Evolutionary conservation across 2,797 vertebrate genomes (phyloP).

Genomic region (Pseudopleuronectes americanus): DNA sequence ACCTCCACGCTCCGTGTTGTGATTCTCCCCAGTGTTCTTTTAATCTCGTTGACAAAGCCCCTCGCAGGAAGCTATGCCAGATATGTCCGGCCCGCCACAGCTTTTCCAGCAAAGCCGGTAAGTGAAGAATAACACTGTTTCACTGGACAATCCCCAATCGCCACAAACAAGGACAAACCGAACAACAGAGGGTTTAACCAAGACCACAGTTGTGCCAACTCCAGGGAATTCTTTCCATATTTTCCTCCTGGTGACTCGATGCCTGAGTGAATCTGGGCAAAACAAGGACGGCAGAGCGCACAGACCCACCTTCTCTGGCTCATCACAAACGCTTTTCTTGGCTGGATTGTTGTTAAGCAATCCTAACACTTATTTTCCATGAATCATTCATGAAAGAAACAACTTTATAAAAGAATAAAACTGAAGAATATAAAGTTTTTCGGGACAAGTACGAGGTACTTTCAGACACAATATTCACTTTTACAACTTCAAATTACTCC

Average conservation of each 20-base stretch:
- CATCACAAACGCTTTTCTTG: slow-evolving; percentile 11
- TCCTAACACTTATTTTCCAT: neutral
- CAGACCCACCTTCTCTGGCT: neutral
- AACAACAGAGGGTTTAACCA: slow-evolving; percentile 82
- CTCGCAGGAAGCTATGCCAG: slow-evolving; percentile 78
- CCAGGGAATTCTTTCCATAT: slow-evolving; percentile 79
- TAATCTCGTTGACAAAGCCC: slow-evolving; percentile 80
- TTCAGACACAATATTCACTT: too few relatives aligned
- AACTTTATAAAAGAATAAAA: neutral
- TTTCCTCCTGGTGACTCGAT: slow-evolving; percentile 68
- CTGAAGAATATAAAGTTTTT: too few relatives aligned
- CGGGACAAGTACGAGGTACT: neutral
- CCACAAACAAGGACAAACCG: slow-evolving; percentile 71
- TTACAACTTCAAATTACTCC: neutral
- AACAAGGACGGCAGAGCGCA: slow-evolving; percentile 62
- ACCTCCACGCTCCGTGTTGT: slow-evolving; percentile 64
- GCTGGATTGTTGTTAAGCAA: neutral
- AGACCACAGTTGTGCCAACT: slow-evolving; percentile 73
- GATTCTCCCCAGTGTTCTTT: slow-evolving; percentile 71
- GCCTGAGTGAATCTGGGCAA: slow-evolving; percentile 78
- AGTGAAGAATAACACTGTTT: slow-evolving; percentile 82
- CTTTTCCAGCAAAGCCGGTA: slow-evolving; percentile 69
- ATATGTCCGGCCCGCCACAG: slow-evolving; percentile 74
- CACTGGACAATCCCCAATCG: slow-evolving; percentile 72
- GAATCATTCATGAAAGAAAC: neutral